Evolutionary conservation across 1,140 invertebrate species (phyloP), one percentile per base, ranked within the genome.

Genomic region (Stegodyphus dumicola): DNA sequence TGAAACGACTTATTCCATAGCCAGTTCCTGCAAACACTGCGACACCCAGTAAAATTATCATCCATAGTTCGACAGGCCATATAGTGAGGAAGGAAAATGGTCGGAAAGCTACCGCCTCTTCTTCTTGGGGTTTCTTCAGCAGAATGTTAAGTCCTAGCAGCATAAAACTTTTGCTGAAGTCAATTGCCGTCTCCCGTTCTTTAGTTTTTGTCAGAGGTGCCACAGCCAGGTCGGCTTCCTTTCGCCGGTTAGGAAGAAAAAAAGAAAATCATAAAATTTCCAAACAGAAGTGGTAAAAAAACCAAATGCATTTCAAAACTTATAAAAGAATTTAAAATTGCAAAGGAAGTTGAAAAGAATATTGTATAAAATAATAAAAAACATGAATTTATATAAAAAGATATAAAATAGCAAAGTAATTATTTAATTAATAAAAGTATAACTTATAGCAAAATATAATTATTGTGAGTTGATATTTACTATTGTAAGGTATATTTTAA

Each of bases 101-200:
- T 0, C 73, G 17, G 9, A 75, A 73, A 17, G 18, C 6, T 9
- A 60, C 7, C 2, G 11, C 9, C 52, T 66, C 49, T 5, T 7
- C 3, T 15, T 18, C 7, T 51, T 51, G 7, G 7, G 71, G 51
- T 49, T 69, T 84, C 18, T 69, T 64, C 64, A 84, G 7, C 33
- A 84, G 15, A 10, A 84, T 9, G 17, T 67, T 75, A 10, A 84
- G 64, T 10, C 81, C 81, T 10, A 52, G 6, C 5, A 73, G 54
- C 81, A 75, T 84, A 64, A 84, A 69, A 7, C 13, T 53, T 33
- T 69, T 76, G 60, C 51, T 65, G 81, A 69, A 84, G 9, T 66
- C 18, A 0, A 84, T 33, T 0, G 76, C 81, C 5, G 54, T 13
- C 6, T 6, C 51, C 5, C 81, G 64, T 4, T 13, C 15, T 3